Percentiles rank a stretch among this genome's conserved stretches.
These are phyloP conservation scores for Coptodon rendalli DNA, from an alignment of 2,113 vertebrate species.

Conservation along the genomic window DNA sequence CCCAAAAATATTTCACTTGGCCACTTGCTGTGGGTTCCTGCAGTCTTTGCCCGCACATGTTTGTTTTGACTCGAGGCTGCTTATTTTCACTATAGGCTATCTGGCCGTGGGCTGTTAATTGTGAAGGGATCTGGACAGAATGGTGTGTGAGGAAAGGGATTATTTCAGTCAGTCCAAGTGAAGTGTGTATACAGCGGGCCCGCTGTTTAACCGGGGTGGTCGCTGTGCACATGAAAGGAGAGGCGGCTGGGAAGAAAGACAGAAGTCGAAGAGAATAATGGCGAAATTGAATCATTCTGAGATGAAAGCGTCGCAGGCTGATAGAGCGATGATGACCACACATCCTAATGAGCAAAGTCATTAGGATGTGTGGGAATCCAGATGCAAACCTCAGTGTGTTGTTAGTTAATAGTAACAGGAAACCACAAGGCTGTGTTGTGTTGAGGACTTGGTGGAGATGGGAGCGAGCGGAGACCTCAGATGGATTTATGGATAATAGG, in stretches of 20 bases:
- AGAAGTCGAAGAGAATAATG: background rate
- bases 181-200: background rate
- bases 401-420: constrained; percentile 4
- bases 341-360: background rate
- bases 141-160: constrained; percentile 26
- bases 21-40: constrained; percentile 27
- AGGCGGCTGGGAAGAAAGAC: background rate
- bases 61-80: constrained; percentile 64
- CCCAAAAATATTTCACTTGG: constrained; percentile 65
- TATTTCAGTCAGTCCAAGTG: constrained; percentile 32
- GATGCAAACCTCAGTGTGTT: constrained; percentile 20
- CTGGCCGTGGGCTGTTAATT: constrained; percentile 61
- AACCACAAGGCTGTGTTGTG: constrained; percentile 2
- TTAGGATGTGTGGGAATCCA: background rate
- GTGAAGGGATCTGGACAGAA: constrained; percentile 44
- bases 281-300: background rate
- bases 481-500: constrained; percentile 56
- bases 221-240: background rate
- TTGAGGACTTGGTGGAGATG: constrained; percentile 1
- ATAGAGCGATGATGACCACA: background rate
- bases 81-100: constrained; percentile 64
- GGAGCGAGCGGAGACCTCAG: constrained; percentile 10
- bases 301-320: constrained; percentile 6
- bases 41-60: constrained; percentile 28
- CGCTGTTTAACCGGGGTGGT: constrained; percentile 3